Percentiles rank a stretch among this genome's conserved stretches.
Conservation (phyloP, 2,797 vertebrate species). For the Poeciliopsis paucimaculata region DNA sequence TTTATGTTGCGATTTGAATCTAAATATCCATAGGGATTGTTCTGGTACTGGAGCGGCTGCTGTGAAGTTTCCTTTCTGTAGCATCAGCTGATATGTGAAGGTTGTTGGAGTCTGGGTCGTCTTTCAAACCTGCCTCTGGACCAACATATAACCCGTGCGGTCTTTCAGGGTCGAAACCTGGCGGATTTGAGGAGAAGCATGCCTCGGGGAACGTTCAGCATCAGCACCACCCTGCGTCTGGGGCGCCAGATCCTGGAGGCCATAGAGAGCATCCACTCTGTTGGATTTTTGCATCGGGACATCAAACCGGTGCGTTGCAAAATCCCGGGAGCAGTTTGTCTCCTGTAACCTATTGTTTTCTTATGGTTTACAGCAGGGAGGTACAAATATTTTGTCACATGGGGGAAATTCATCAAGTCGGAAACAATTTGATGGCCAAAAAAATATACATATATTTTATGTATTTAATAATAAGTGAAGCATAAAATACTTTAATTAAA, state of each 20-base stretch:
- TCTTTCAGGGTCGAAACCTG: slow-evolving; percentile 91
- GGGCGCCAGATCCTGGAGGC: slow-evolving; percentile 96
- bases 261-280: slow-evolving; percentile 98
- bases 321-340: neutral
- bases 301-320: slow-evolving; percentile 92
- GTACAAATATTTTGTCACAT: too few species aligned
- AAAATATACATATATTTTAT: too few species aligned
- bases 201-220: slow-evolving; percentile 91
- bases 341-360: neutral
- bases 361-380: neutral
- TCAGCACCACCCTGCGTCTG: slow-evolving; percentile 94
- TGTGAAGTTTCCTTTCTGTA: neutral
- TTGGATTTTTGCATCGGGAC: slow-evolving; percentile 97
- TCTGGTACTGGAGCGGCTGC: neutral
- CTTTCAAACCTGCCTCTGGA: neutral
- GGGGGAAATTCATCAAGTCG: too few species aligned
- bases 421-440: too few species aligned
- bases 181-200: slow-evolving; percentile 96
- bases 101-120: neutral
- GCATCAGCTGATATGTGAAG: neutral
- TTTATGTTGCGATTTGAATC: neutral
- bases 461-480: too few species aligned
- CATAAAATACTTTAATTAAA: too few species aligned
- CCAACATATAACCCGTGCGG: neutral
- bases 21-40: neutral